Evolutionary conservation across 2,888 invertebrate genomes (phyloP).

Genomic region (Adelphocoris suturalis): DNA sequence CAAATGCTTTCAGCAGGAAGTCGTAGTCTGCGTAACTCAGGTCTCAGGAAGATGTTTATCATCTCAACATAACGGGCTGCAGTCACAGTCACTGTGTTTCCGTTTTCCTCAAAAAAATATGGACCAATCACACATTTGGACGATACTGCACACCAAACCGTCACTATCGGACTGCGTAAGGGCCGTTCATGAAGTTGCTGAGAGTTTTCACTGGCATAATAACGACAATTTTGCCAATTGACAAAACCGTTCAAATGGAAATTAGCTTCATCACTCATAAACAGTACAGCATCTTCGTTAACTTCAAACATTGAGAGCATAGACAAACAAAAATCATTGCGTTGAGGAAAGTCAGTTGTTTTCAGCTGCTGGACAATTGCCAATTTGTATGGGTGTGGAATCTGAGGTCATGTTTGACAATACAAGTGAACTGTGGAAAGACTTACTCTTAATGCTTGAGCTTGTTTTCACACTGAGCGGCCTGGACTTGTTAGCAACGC

Average conservation of each 20-base stretch:
- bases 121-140: conserved; percentile 8
- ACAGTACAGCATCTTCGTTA: conserved; percentile 13
- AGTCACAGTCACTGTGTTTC: conserved; percentile 37
- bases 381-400: conserved; percentile 41
- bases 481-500: conserved; percentile 25
- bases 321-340: background rate
- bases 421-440: background rate
- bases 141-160: conserved; percentile 29
- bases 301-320: conserved; percentile 29
- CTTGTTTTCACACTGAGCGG: conserved; percentile 18
- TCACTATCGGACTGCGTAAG: conserved; percentile 16
- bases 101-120: conserved; percentile 12
- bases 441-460: conserved; percentile 12
- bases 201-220: conserved; percentile 37
- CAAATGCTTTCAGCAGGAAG: conserved; percentile 1
- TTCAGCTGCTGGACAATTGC: conserved; percentile 42
- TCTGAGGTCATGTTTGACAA: conserved; percentile 22
- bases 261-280: conserved; percentile 33
- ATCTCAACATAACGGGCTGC: conserved; percentile 32
- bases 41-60: conserved; percentile 20
- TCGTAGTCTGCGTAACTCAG: conserved; percentile 29
- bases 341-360: conserved; percentile 18
- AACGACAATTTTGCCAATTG: conserved; percentile 26
- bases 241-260: conserved; percentile 28
- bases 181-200: conserved; percentile 17